Evolutionary conservation across 2,797 vertebrate species (phyloP), one percentile per base, ranked within the genome.

Genomic region (Picus viridis): DNA sequence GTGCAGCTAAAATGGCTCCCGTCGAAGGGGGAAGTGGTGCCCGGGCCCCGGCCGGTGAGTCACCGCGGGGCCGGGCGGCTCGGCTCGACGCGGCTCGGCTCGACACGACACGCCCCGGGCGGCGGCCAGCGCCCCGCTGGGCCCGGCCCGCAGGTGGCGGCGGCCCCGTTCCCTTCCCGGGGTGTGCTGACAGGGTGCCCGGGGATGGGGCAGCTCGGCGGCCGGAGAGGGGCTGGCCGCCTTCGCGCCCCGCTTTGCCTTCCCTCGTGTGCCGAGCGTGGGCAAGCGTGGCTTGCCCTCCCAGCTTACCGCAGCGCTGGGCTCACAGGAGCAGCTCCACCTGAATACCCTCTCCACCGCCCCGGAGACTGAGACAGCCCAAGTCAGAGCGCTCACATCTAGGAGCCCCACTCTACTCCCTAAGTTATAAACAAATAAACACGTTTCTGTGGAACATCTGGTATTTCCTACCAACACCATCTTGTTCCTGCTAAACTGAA

Each of bases 1-100:
- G 91, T 96, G 96, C 97, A 97, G 95, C 92, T 97, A 98, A 98
- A 98, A 98, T 98, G 98, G 98, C 98, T 97, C 96, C 98, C 97
- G 96, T 76, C 95, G 97, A 96, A 96, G 96, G 69, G 81, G 98
- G 98, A 98, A 98, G 98, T 97, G 96, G 97, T 97, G 97, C 96
- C 96, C 97, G 96, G 95, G 97, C 96, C 95, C 96, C 95, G 85
- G 97, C 96, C 97, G 97, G 97, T 98, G 98, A 98, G 87, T 98
- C 98, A 98, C 97, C 95, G 95, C 97, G 97, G 97, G 97, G 97
- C 97, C 91, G 96, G 97, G 96, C 97, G 61, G 78, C 86, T n/a
- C 49, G n/a, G 7, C 65, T 14, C 30, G 41, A 30, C 41, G 10
- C 41, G 22, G 59, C 80, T 69, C 57, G 45, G 51, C 97, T 96